Evolutionary conservation across 2,797 vertebrate genomes (phyloP).

Genomic region (Rousettus madagascariensis): DNA sequence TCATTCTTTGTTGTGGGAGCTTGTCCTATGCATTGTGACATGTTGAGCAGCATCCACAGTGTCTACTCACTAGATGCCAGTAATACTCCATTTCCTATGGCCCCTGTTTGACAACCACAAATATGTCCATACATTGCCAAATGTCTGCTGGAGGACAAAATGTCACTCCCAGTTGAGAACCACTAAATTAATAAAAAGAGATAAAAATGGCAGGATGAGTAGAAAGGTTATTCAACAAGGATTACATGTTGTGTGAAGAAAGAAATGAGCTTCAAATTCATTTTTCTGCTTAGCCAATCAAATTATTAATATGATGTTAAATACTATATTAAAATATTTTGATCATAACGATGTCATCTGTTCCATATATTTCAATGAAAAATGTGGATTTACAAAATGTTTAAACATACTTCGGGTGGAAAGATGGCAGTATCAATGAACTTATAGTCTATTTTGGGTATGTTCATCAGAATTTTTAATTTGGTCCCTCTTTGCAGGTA

Average conservation of each 20-base stretch:
- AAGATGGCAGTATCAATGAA: not conserved
- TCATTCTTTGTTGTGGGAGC: not conserved
- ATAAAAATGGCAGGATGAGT: slow-evolving; percentile 4
- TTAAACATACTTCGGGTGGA: not conserved
- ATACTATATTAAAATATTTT: slow-evolving; percentile 65
- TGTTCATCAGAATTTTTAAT: slow-evolving; percentile 43
- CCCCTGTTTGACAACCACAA: not conserved
- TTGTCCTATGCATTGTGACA: not conserved
- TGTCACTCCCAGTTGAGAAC: not conserved
- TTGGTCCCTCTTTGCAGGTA: not conserved
- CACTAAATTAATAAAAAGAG: not conserved
- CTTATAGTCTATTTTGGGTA: not conserved
- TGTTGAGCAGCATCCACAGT: not conserved
- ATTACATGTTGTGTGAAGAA: slow-evolving; percentile 71
- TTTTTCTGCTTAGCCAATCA: slow-evolving; percentile 73
- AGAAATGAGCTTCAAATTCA: slow-evolving; percentile 61
- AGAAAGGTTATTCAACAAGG: slow-evolving; percentile 49
- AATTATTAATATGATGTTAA: slow-evolving; percentile 28
- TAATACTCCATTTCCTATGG: not conserved
- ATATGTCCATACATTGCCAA: not conserved
- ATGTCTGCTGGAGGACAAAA: not conserved
- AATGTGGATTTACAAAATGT: not conserved
- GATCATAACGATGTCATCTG: not conserved
- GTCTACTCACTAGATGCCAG: not conserved
- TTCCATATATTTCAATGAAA: not conserved